Evolutionary conservation across 2,888 invertebrate genomes (phyloP).

Genomic region (Drosophila quasianomalipes): DNA sequence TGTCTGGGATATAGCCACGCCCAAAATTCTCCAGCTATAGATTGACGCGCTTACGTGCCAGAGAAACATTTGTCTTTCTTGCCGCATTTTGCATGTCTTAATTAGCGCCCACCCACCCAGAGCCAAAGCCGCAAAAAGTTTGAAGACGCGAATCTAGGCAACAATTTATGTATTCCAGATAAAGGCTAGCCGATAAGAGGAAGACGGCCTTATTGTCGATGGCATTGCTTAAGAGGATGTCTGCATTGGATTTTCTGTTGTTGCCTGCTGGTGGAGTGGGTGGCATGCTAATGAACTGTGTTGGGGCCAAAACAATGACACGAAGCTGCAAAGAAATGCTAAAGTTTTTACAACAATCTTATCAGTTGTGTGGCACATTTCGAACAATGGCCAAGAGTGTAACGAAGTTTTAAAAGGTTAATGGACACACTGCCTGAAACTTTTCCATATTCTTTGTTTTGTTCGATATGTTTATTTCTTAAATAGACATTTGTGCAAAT

Average conservation of each 20-base stretch:
- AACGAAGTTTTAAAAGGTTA: constrained; percentile 41
- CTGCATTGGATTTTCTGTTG: constrained; percentile 36
- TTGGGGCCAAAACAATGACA: constrained; percentile 44
- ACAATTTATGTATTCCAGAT: constrained; percentile 76
- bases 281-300: constrained; percentile 69
- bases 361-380: constrained; percentile 47
- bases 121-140: constrained; percentile 51
- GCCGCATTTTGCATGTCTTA: constrained; percentile 81
- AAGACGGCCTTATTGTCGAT: constrained; percentile 38
- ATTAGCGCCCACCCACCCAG: constrained; percentile 64
- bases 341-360: constrained; percentile 53
- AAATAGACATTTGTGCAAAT: constrained; percentile 14
- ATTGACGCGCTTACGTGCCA: constrained; percentile 80
- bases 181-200: constrained; percentile 60
- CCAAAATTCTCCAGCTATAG: constrained; percentile 30
- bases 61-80: constrained; percentile 73
- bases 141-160: constrained; percentile 56
- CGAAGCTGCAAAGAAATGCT: constrained; percentile 40
- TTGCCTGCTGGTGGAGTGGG: not conserved
- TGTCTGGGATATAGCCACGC: constrained; percentile 5
- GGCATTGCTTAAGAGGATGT: constrained; percentile 34
- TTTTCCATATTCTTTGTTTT: constrained; percentile 21
- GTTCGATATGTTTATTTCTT: constrained; percentile 5
- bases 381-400: constrained; percentile 36
- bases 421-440: constrained; percentile 40